phyloP scores from a whole-genome alignment of 2,113 vertebrate genomes.

The crab-eating macaque (Macaca fascicularis) region T2T-MFA8v1.1 NC_088380.1:97238001-97238500 shows the following conservation, averaged over 20 bases:
- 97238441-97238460: background rate
- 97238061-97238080: background rate
- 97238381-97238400: background rate
- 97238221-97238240: background rate
- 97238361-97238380: background rate
- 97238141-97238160: background rate
- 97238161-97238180: background rate
- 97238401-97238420: background rate
- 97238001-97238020: background rate
- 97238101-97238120: background rate
- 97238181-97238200: background rate
- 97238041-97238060: background rate
- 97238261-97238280: background rate
- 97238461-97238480: background rate
- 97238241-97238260: background rate
- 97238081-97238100: background rate
- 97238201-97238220: background rate
- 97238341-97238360: background rate
- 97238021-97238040: background rate
- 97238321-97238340: background rate
- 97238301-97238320: background rate
- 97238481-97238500: background rate
- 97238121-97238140: background rate
- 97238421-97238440: background rate
- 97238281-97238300: background rate